Conservation (phyloP, 2,888 invertebrate genomes). For the Pristionchus arcanus region DNA sequence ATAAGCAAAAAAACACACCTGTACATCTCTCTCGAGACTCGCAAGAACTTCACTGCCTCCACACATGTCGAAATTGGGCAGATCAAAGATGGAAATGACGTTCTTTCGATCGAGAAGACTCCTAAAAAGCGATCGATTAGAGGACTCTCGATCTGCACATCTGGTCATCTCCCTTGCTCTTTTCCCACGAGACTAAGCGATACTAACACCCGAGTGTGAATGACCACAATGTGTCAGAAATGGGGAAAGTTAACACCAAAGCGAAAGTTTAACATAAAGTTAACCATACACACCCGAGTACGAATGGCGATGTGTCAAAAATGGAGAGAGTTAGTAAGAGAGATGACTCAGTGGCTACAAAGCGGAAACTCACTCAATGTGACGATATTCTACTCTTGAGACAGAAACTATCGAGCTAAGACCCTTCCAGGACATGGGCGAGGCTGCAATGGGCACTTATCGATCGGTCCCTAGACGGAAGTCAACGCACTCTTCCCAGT, state of each 20-base stretch:
- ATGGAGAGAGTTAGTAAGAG: background rate
- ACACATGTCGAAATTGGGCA: background rate
- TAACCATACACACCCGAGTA: background rate
- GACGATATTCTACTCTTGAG: background rate
- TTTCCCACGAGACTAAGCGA: background rate
- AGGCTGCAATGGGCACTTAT: background rate
- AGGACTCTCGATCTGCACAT: background rate
- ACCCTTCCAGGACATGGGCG: conserved; percentile 23
- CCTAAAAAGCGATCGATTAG: background rate
- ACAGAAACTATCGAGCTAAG: conserved; percentile 9
- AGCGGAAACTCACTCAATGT: conserved; percentile 19
- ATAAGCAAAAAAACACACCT: background rate
- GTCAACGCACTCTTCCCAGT: background rate
- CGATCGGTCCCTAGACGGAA: background rate
- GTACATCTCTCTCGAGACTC: background rate
- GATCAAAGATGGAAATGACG: conserved; percentile 35
- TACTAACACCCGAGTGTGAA: background rate
- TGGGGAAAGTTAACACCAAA: no score
- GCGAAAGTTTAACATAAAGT: no score
- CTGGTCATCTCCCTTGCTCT: background rate
- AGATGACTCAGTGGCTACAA: background rate
- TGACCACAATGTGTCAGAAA: background rate
- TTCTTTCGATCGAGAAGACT: conserved; percentile 46
- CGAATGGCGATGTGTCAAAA: background rate
- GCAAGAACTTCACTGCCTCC: conserved; percentile 1